Evolutionary conservation across 2,888 invertebrate genomes (phyloP).

Genomic region (Orgyia antiqua): DNA sequence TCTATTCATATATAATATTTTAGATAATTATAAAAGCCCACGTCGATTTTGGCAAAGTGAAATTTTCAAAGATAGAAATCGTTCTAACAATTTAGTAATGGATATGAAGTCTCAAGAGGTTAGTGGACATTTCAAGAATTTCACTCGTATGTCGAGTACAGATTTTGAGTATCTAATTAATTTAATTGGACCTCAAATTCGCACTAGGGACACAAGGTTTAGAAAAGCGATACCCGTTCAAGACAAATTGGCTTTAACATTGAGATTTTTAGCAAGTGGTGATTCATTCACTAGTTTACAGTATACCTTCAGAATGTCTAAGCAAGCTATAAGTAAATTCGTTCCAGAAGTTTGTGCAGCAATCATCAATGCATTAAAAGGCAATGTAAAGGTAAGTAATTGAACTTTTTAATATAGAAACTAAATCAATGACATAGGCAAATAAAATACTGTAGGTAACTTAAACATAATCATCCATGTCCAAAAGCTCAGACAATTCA

Average conservation of each 20-base stretch:
- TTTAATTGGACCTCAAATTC: constrained; percentile 1
- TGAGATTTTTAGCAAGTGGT: constrained; percentile 9
- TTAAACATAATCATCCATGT: constrained; percentile 7
- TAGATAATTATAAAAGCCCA: constrained; percentile 1
- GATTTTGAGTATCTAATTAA: constrained; percentile 4
- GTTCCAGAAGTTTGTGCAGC: constrained; percentile 11
- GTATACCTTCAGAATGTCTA: constrained; percentile 7
- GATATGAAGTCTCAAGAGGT: constrained; percentile 4
- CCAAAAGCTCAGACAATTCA: constrained; percentile 7
- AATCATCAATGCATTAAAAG: constrained; percentile 8
- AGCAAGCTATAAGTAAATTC: constrained; percentile 9
- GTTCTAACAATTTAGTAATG: constrained; percentile 1
- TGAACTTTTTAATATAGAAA: constrained; percentile 1
- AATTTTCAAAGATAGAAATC: constrained; percentile 1
- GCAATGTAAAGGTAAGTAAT: constrained; percentile 8
- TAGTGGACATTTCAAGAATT: constrained; percentile 6
- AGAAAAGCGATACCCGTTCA: constrained; percentile 4
- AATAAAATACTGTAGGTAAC: constrained; percentile 6
- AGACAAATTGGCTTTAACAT: neutral
- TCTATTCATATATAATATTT: neutral
- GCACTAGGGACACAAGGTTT: constrained; percentile 5
- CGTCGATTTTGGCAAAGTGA: constrained; percentile 1
- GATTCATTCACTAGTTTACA: constrained; percentile 8
- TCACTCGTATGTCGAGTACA: constrained; percentile 5
- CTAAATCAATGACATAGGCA: constrained; percentile 1